phyloP scores from a whole-genome alignment of 2,113 vertebrate species.

The Arothron firmamentum region DNA sequence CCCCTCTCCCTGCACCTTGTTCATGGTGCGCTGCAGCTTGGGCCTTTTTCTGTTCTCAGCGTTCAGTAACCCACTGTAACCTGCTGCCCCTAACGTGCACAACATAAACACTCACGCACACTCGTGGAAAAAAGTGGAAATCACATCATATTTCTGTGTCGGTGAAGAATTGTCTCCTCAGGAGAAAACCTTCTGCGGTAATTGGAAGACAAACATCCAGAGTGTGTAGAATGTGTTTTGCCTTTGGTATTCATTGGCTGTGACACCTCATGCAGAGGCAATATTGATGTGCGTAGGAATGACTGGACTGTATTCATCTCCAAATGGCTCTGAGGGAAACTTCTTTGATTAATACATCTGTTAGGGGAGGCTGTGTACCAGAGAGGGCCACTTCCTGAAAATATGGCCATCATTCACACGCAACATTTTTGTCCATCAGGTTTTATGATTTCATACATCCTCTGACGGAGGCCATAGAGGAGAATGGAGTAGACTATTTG shows the following conservation, averaged over 20 bases:
- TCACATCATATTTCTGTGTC: conserved; percentile 9
- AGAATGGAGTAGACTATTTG: conserved; percentile 28
- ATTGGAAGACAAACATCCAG: conserved; percentile 37
- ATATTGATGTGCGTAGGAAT: conserved; percentile 42
- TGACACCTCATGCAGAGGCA: conserved; percentile 43
- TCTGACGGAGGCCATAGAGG: conserved; percentile 33
- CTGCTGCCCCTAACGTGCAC: conserved; percentile 30
- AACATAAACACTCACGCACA: conserved; percentile 20
- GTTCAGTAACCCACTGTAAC: conserved; percentile 24
- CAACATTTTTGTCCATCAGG: conserved; percentile 53
- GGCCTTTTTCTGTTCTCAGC: conserved; percentile 28
- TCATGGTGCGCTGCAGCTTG: conserved; percentile 26
- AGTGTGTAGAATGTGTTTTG: conserved; percentile 35
- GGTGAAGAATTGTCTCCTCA: conserved; percentile 21
- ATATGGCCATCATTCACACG: conserved; percentile 41
- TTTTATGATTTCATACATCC: conserved; percentile 43
- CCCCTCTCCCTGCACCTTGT: neutral
- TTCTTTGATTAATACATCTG: conserved; percentile 66
- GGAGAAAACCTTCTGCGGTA: conserved; percentile 31
- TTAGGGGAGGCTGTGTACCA: conserved; percentile 42
- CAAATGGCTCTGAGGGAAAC: conserved; percentile 62
- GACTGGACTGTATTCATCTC: conserved; percentile 57
- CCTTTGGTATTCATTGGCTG: conserved; percentile 40
- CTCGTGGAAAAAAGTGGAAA: conserved; percentile 8
- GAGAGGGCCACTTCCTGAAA: conserved; percentile 48